phyloP scores from a whole-genome alignment of 2,797 vertebrate genomes.

The Perodicticus potto region DNA sequence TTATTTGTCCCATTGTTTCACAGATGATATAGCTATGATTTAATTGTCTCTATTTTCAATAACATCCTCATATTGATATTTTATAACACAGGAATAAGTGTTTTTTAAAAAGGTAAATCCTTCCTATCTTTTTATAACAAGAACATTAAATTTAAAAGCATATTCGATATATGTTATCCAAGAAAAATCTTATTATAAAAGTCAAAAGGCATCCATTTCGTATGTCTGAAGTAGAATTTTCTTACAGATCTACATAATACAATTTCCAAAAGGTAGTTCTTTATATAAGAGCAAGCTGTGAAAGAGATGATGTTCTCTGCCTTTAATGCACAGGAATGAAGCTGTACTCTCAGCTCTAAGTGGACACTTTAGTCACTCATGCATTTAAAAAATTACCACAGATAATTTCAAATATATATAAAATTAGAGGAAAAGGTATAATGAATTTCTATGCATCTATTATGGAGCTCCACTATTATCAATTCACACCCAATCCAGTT shows the following conservation, averaged over 20 bases:
- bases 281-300: neutral
- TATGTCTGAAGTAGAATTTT: neutral
- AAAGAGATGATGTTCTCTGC: neutral
- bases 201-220: constrained; percentile 17
- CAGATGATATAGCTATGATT: neutral
- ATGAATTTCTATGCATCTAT: neutral
- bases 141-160: constrained; percentile 6
- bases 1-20: neutral
- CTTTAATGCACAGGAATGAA: neutral
- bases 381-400: neutral
- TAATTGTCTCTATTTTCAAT: constrained; percentile 16
- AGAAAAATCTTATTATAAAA: constrained; percentile 14
- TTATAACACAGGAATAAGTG: constrained; percentile 16
- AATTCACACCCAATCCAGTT: neutral
- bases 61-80: neutral
- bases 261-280: neutral
- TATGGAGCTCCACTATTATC: neutral
- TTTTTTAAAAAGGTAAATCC: constrained; percentile 50
- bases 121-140: neutral
- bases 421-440: neutral
- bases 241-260: neutral
- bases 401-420: neutral
- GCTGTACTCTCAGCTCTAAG: neutral
- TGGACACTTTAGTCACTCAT: neutral
- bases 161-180: neutral